phyloP scores from a whole-genome alignment of 2,888 invertebrate species.

The Chaitophorus viminalis region DNA sequence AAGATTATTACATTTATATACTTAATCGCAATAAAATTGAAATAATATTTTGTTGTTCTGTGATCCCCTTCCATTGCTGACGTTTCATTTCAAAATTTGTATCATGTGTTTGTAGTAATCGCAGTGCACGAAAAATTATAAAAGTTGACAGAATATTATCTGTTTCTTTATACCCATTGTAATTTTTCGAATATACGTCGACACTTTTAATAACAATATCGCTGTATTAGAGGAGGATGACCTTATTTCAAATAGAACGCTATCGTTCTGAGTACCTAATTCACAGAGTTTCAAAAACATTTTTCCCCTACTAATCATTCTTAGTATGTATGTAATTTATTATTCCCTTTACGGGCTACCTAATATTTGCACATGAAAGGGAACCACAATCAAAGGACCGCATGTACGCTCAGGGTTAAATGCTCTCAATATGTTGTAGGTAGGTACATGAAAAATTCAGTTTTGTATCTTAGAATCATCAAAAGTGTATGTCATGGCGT shows the following conservation, averaged over 20 bases:
- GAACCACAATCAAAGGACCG: constrained; percentile 17
- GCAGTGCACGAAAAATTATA: no score
- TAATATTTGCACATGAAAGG: constrained; percentile 23
- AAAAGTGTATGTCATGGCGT: background rate
- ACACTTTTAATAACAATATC: no score
- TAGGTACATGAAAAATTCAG: background rate
- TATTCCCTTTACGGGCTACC: constrained; percentile 9
- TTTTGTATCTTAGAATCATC: background rate
- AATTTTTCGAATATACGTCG: no score
- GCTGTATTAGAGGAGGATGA: background rate
- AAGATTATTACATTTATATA: no score
- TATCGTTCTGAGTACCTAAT: background rate
- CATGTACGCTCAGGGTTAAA: background rate
- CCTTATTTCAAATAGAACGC: background rate
- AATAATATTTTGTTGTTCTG: no score
- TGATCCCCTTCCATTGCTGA: no score
- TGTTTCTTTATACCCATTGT: no score
- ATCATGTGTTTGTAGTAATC: no score
- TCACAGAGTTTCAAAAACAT: background rate
- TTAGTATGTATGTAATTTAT: constrained; percentile 4
- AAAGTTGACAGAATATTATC: no score
- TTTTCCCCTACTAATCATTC: background rate
- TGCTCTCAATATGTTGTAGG: background rate
- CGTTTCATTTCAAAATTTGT: no score
- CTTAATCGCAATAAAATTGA: no score